Base-by-base conservation (phyloP, 2,797 vertebrate species). In the Margarornis squamiger region DNA sequence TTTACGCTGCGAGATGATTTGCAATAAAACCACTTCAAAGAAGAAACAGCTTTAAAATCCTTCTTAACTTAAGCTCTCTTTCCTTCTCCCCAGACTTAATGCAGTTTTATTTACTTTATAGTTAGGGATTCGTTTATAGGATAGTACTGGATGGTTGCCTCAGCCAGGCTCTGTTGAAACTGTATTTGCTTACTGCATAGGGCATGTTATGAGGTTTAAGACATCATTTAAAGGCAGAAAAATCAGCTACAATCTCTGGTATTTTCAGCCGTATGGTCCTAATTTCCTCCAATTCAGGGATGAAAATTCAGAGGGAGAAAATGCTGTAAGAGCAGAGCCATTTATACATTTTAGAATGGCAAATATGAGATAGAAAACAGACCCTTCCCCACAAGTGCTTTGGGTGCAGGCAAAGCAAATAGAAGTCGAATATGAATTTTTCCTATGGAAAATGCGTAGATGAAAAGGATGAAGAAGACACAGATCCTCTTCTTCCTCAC, bases 91-190 rank as follows among this genome's bases (percentile, higher is more conserved):
- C 38, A 72, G 49, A 74, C 36, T 77, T 80, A 78, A 51, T 11
- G 8, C 30, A 24, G 54, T 87, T 93, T 82, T 95, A 92, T 95
- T 94, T 93, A 79, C 73, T 77, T 91, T 92, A 90, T 58, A 39
- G 82, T 38, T 58, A 55, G 27, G 34, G 43, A 92, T 81, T 36
- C 54, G 22, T 49, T 92, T 90, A 58, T 1, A 80, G 62, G 54
- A 62, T 83, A 41, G 54, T 12, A 51, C 57, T 86, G 92, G 67
- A 81, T 49, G 30, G 20, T 65, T 92, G 81, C 63, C 65, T 85
- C 61, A 73, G 72, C 34, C 39, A 72, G 36, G 30, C 51, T 88
- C 63, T 80, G 76, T 54, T 86, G n/a, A 80, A 83, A 61, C 24
- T 67, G 0, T 82, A 67, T 80, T 94, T 91, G 18, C 72, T 84